phyloP scores from a whole-genome alignment of 2,888 invertebrate species.

The Cheilosia urbana region DNA sequence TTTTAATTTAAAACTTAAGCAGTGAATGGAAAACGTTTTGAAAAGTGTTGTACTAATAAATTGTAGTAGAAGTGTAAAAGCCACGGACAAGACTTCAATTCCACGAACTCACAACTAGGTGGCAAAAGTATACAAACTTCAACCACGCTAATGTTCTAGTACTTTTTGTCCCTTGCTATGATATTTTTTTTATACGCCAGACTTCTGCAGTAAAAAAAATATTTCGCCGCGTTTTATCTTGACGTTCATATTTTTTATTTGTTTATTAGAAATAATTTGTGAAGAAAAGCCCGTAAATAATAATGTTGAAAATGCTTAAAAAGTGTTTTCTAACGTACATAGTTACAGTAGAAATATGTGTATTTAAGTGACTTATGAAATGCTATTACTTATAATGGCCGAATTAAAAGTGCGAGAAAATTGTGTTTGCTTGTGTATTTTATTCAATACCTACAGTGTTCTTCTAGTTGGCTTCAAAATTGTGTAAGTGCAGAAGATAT shows the following conservation, averaged over 20 bases:
- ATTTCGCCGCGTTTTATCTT: constrained; percentile 66
- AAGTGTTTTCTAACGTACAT: neutral
- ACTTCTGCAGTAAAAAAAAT: constrained; percentile 51
- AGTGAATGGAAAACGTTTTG: too few relatives aligned
- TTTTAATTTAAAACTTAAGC: too few relatives aligned
- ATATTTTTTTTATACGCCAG: constrained; percentile 48
- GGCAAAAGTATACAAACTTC: neutral
- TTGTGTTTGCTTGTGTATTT: neutral
- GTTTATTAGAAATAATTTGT: constrained; percentile 48
- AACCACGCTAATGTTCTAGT: constrained; percentile 53
- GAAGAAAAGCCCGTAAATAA: neutral
- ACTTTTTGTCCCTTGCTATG: constrained; percentile 42
- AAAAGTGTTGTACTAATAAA: too few relatives aligned
- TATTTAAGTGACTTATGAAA: neutral
- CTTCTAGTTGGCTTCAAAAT: neutral
- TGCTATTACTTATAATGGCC: constrained; percentile 38
- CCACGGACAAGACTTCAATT: too few relatives aligned
- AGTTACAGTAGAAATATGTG: neutral
- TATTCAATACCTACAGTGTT: neutral
- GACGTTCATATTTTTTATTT: constrained; percentile 60
- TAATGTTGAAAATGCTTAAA: neutral
- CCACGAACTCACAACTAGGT: constrained; percentile 14
- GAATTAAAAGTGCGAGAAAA: constrained; percentile 7
- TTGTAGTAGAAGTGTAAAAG: too few relatives aligned
- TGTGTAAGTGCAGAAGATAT: neutral